phyloP scores from a whole-genome alignment of 2,888 invertebrate species.

The Gordius sp. region DNA sequence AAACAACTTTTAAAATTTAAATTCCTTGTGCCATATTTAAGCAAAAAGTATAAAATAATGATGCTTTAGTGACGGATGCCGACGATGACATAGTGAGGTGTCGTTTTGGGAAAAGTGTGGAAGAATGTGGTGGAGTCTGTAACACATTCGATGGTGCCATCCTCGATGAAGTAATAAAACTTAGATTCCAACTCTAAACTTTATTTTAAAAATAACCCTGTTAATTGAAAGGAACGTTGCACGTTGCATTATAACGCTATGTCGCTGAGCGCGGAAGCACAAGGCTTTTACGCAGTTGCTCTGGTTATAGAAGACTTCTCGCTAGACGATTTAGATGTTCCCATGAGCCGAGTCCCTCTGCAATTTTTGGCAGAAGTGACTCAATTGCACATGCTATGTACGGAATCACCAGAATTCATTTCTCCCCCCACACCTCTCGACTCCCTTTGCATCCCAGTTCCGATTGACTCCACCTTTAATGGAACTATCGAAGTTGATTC shows the following conservation, averaged over 20 bases:
- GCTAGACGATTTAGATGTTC: neutral
- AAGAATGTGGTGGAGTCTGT: conserved; percentile 14
- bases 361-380: conserved; percentile 1
- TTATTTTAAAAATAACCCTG: neutral
- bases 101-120: neutral
- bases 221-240: neutral
- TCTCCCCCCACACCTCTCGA: neutral
- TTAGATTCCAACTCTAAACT: neutral
- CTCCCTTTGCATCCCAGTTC: neutral
- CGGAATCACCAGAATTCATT: neutral
- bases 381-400: neutral
- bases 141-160: neutral
- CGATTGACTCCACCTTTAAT: neutral
- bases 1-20: too few relatives aligned
- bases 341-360: neutral
- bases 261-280: neutral
- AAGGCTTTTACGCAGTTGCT: neutral
- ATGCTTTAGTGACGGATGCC: conserved; percentile 1
- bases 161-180: conserved; percentile 6
- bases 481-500: conserved; percentile 5
- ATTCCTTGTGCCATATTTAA: too few relatives aligned
- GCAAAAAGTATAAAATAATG: too few relatives aligned
- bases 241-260: neutral
- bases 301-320: conserved; percentile 10
- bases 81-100: conserved; percentile 3